Conservation (phyloP, 2,113 vertebrate species). For the Clarias batrachus region DNA sequence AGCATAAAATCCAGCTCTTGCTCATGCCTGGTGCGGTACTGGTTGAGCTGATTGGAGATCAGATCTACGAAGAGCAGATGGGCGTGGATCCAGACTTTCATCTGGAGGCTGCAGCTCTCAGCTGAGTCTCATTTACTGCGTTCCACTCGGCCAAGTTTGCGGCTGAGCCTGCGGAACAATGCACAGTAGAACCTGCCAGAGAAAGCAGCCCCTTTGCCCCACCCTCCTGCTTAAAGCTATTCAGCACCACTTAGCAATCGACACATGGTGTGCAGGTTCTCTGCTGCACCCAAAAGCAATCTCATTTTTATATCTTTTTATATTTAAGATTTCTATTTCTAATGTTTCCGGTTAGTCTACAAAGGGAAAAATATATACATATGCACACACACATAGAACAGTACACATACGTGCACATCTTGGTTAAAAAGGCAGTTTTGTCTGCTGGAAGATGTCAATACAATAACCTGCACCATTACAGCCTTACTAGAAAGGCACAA, state of each 20-base stretch:
- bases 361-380: too few species aligned
- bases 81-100: conserved; percentile 58
- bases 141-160: conserved; percentile 55
- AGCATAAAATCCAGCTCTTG: neutral
- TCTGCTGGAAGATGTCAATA: neutral
- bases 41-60: conserved; percentile 30
- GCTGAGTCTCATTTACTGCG: conserved; percentile 51
- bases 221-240: conserved; percentile 51
- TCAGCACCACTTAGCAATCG: conserved; percentile 55
- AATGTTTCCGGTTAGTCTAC: neutral
- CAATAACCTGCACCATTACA: neutral
- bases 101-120: conserved; percentile 57
- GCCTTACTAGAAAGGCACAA: neutral
- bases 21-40: neutral
- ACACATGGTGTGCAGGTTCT: neutral
- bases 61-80: conserved; percentile 29
- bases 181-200: conserved; percentile 32
- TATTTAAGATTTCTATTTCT: neutral
- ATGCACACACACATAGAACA: too few species aligned
- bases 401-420: too few species aligned
- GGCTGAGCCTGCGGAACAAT: conserved; percentile 57
- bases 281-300: conserved; percentile 11
- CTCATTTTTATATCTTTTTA: neutral
- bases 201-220: conserved; percentile 7
- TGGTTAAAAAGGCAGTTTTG: neutral